Evolutionary conservation across 2,797 vertebrate genomes (phyloP).

Genomic region (Acridotheres tristis): DNA sequence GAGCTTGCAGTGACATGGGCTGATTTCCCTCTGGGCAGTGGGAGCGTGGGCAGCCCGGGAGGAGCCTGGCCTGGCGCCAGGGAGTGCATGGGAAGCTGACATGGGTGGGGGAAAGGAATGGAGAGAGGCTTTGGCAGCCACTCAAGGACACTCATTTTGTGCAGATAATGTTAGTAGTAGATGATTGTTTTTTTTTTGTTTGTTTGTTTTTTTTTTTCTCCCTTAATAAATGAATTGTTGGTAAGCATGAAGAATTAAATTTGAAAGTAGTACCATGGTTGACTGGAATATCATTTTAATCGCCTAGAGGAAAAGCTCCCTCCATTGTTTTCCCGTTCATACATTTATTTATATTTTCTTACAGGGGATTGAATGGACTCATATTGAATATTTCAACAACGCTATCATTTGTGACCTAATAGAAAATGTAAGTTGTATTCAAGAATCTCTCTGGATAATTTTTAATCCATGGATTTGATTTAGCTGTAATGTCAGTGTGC

Average conservation of each 20-base stretch:
- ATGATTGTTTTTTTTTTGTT: not conserved
- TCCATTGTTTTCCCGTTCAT: not conserved
- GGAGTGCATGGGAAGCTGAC: slow-evolving; percentile 95
- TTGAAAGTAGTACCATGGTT: not conserved
- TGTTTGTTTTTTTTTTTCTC: too few species aligned
- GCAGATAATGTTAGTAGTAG: not conserved
- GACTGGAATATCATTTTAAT: not conserved
- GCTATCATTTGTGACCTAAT: slow-evolving; percentile 97
- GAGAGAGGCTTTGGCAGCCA: slow-evolving; percentile 31
- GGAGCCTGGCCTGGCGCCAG: slow-evolving; percentile 82
- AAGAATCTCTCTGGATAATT: not conserved
- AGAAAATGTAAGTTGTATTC: slow-evolving; percentile 91
- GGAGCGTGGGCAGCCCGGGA: slow-evolving; percentile 77
- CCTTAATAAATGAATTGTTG: not conserved
- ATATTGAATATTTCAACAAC: slow-evolving; percentile 99
- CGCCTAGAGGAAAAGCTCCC: not conserved
- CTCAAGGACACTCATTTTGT: slow-evolving; percentile 46
- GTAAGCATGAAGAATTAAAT: not conserved
- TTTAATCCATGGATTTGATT: not conserved
- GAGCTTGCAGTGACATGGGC: slow-evolving; percentile 54
- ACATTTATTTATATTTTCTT: slow-evolving; percentile 53
- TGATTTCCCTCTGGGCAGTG: slow-evolving; percentile 54
- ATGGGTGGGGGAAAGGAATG: slow-evolving; percentile 73
- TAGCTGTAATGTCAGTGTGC: not conserved
- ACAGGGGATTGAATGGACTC: slow-evolving; percentile 97